These are phyloP conservation scores for Chirona hameri DNA, from an alignment of 2,888 invertebrate genomes.

Conservation along the genomic window DNA sequence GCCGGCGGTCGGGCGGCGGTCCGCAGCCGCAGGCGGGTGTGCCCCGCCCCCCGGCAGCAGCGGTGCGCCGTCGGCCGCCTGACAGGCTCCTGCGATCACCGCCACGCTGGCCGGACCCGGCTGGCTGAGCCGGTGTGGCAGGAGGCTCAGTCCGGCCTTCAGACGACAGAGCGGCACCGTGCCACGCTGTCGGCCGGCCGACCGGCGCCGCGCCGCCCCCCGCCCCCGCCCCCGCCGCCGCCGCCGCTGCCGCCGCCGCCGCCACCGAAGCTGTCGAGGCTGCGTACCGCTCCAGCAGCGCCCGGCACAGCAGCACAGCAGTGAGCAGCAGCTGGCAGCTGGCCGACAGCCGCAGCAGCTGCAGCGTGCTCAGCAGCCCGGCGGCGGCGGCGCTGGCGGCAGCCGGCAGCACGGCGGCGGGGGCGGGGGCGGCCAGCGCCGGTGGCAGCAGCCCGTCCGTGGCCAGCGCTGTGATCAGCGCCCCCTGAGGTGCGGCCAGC, in stretches of 20 bases:
- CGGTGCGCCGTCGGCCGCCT: neutral
- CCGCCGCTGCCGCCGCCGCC: conserved; percentile 43
- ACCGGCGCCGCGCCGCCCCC: conserved; percentile 44
- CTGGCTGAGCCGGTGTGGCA: neutral
- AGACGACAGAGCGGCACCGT: conserved; percentile 52
- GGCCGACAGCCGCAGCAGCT: conserved; percentile 60
- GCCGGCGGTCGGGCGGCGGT: neutral
- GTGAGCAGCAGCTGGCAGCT: conserved; percentile 60
- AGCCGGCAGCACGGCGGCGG: conserved; percentile 47
- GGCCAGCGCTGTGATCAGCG: conserved; percentile 55
- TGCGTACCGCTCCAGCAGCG: conserved; percentile 42
- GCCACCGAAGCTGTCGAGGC: conserved; percentile 46
- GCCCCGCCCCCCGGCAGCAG: neutral
- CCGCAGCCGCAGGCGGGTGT: neutral
- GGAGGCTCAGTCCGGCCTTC: neutral
- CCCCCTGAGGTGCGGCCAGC: conserved; percentile 57
- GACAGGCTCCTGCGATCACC: neutral
- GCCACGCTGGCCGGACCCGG: neutral
- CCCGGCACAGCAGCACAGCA: conserved; percentile 24
- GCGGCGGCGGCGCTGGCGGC: conserved; percentile 59
- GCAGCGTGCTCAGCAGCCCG: conserved; percentile 59
- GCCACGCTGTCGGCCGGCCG: conserved; percentile 54
- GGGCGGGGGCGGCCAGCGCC: conserved; percentile 59
- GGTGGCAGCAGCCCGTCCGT: conserved; percentile 59
- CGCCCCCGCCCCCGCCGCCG: conserved; percentile 49